A percentile compares a stretch with the other conserved stretches of the same genome.
phyloP scores from a whole-genome alignment of 1,140 invertebrate species.

The Papilio xuthus region DNA sequence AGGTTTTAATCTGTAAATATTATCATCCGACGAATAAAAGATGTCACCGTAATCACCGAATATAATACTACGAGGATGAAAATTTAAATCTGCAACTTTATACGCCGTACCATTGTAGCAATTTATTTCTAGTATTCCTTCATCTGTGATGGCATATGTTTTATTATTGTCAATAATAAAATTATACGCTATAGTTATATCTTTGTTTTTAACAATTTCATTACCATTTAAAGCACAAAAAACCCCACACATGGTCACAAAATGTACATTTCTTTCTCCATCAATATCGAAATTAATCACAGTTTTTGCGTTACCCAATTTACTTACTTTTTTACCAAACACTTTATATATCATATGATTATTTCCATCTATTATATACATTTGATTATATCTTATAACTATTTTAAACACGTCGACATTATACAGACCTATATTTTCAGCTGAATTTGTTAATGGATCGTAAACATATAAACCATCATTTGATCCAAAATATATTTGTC shows the following conservation, averaged over 20 bases:
- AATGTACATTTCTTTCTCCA: slow-evolving; percentile 63
- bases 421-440: slow-evolving; percentile 64
- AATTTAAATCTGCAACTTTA: slow-evolving; percentile 60
- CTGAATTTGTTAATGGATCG: slow-evolving; percentile 60
- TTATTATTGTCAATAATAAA: slow-evolving; percentile 63
- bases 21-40: slow-evolving; percentile 64
- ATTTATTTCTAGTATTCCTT: slow-evolving; percentile 64
- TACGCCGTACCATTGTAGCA: slow-evolving; percentile 67
- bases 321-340: slow-evolving; percentile 50
- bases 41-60: slow-evolving; percentile 76
- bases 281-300: slow-evolving; percentile 72
- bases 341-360: slow-evolving; percentile 72
- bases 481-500: slow-evolving; percentile 73
- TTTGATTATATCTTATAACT: slow-evolving; percentile 67
- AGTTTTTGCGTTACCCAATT: slow-evolving; percentile 59
- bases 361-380: slow-evolving; percentile 71
- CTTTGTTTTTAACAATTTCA: slow-evolving; percentile 64
- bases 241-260: slow-evolving; percentile 70
- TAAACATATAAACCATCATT: slow-evolving; percentile 73
- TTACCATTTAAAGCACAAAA: slow-evolving; percentile 61
- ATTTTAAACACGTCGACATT: slow-evolving; percentile 73
- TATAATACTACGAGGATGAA: slow-evolving; percentile 65
- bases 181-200: slow-evolving; percentile 63
- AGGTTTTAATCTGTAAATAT: slow-evolving; percentile 67
- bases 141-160: slow-evolving; percentile 60